Base-by-base conservation (phyloP, 1,140 invertebrate genomes). In the Brevipalpus yothersi region DNA sequence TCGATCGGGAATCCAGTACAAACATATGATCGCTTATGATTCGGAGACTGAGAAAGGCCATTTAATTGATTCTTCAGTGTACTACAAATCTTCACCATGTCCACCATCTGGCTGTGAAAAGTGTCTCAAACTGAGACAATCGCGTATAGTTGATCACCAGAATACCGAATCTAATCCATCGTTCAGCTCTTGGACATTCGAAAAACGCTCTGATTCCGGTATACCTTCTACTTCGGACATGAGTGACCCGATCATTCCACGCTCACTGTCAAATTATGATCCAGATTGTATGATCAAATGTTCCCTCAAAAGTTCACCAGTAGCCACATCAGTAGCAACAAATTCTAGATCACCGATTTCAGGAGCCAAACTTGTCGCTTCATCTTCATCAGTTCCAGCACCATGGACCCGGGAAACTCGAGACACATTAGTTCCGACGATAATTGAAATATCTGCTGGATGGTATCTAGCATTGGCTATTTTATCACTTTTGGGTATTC, bases 381-480 rank as follows among this genome's bases (percentile, higher is more conserved):
- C 31, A 31, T 31, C 31, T 31, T 31, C 31, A 31, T 31, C 31
- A 31, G 31, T 31, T 31, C 31, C 31, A 5, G 31, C 31, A 31
- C 31, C 31, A 5, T 31, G 31, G 31, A 31, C 31, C 5, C 31
- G 31, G 5, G 31, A 31, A 31, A 31, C 31, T 31, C 31, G 31
- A 31, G 31, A 31, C 5, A 31, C 31, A 31, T 31, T 31, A 31
- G 31, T 31, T 31, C 31, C 31, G 23, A 21, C 13, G 31, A 51
- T 19, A 13, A 51, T 51, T 55, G 21, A 55, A 55, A 31, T 40
- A 39, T 31, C 10, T 31, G 21, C 21, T 31, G 21, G 15, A 1
- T 76, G 74, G 71, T 73, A 70, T 11, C 66, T 70, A 15, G 60
- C 69, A 3, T 64, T 73, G 12, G 68, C 69, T 1, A 65, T 73